Base-by-base conservation (phyloP, 2,888 invertebrate species). In the Cheiracanthium punctorium region DNA sequence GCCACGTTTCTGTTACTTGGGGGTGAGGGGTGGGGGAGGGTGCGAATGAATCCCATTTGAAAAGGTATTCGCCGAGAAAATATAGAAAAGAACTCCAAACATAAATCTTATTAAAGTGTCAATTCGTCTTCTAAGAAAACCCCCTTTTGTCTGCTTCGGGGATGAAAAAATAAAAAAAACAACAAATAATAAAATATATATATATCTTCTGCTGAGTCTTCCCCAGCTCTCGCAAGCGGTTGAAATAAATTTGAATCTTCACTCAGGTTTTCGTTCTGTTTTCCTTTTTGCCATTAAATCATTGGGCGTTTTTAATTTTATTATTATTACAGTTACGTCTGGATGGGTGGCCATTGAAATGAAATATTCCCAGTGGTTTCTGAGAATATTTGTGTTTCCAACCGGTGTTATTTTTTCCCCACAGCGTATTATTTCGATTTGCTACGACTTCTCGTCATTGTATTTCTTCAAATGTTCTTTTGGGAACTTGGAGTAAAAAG, bases 41-140 rank as follows among this genome's bases (percentile, higher is more conserved):
- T 79, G 28, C 70, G 84, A 76, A 80, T 85, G 74, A 85, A 85
- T 85, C 79, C 84, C 79, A 32, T 79, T 69, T 84, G 72, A 73
- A 79, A 80, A 73, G 79, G 82, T 71, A 73, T 77, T 77, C 76
- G 65, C 48, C 64, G 33, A 73, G 84, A 65, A 79, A 79, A 79
- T 85, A 85, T 79, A 77, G 74, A 74, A 85, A 79, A 67, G 79
- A 80, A 85, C 79, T 85, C 74, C 84, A 73, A 85, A 79, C 84
- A 85, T 85, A 85, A 85, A 85, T 85, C 84, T 85, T 85, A 85
- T 85, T 85, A 85, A 79, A 85, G 84, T 85, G 84, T 85, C 84
- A 85, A 79, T 85, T 85, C 84, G 84, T 85, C 84, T 79, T 79
- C 67, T 32, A 48, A 43, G 73, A 70, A 79, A 80, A 67, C 73